phyloP scores from a whole-genome alignment of 2,888 invertebrate species.

The Xiphydria camelus region DNA sequence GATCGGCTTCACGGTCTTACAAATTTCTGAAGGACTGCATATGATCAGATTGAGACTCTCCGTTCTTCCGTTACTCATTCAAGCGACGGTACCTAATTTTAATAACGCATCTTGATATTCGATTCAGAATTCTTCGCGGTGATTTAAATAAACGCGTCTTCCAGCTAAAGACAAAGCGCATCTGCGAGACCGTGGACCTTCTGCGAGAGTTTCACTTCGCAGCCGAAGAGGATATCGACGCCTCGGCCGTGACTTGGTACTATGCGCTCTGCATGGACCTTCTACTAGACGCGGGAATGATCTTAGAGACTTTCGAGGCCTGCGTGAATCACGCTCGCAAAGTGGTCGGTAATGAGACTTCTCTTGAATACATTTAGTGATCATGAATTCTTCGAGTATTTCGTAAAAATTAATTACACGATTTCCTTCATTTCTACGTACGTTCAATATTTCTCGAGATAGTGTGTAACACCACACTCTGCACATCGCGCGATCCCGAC shows the following conservation, averaged over 20 bases:
- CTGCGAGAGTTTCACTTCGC: conserved; percentile 50
- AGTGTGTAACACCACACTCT: no score
- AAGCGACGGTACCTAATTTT: conserved; percentile 30
- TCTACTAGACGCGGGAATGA: conserved; percentile 63
- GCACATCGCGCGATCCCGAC: conserved; percentile 31
- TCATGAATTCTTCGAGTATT: no score
- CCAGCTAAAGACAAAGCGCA: conserved; percentile 53
- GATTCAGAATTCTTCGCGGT: neutral
- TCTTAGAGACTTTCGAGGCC: conserved; percentile 59
- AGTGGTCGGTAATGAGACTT: no score
- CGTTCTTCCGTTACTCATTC: conserved; percentile 36
- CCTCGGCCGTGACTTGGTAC: conserved; percentile 58
- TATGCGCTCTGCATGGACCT: conserved; percentile 64
- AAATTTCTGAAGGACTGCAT: conserved; percentile 28
- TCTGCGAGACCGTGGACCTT: conserved; percentile 61
- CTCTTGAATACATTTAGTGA: neutral
- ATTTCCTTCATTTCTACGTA: no score
- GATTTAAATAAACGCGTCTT: neutral
- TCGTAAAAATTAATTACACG: no score
- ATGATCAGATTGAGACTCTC: conserved; percentile 25
- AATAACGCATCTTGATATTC: neutral
- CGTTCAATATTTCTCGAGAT: no score
- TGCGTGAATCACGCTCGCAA: no score
- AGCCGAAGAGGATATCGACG: conserved; percentile 42
- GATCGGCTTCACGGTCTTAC: conserved; percentile 33